Percentiles rank a stretch among this genome's conserved stretches.
Conservation (phyloP, 2,113 vertebrate species). For the Gymnocephalus cernua region DNA sequence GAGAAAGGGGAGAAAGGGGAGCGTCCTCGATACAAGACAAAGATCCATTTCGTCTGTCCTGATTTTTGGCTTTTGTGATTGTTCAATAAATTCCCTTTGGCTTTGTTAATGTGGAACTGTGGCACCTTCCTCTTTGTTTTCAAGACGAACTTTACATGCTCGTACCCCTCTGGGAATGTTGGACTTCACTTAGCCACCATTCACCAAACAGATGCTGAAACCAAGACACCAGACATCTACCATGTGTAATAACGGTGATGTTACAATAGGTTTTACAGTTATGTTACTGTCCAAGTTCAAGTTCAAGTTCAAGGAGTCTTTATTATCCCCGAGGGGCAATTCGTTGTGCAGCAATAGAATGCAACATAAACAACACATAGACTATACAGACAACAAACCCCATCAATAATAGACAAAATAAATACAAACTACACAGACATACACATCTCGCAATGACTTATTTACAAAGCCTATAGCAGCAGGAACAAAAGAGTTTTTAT, state of each 20-base stretch:
- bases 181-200: background rate
- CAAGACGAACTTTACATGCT: background rate
- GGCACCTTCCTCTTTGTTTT: conserved; percentile 7
- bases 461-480: too few relatives aligned
- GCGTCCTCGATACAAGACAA: conserved; percentile 39
- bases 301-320: too few relatives aligned
- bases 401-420: too few relatives aligned
- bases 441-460: too few relatives aligned
- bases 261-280: background rate
- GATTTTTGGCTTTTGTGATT: conserved; percentile 26
- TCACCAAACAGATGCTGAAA: background rate
- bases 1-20: conserved; percentile 31
- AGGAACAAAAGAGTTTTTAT: too few relatives aligned
- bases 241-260: background rate
- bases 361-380: too few relatives aligned
- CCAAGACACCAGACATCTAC: background rate
- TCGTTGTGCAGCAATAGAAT: too few relatives aligned
- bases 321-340: too few relatives aligned
- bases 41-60: conserved; percentile 49
- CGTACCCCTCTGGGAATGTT: too few relatives aligned
- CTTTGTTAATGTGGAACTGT: background rate
- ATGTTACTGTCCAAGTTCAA: background rate
- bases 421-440: too few relatives aligned
- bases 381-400: too few relatives aligned
- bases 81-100: conserved; percentile 22